phyloP scores from a whole-genome alignment of 2,113 vertebrate genomes.

The Helogale parvula region DNA sequence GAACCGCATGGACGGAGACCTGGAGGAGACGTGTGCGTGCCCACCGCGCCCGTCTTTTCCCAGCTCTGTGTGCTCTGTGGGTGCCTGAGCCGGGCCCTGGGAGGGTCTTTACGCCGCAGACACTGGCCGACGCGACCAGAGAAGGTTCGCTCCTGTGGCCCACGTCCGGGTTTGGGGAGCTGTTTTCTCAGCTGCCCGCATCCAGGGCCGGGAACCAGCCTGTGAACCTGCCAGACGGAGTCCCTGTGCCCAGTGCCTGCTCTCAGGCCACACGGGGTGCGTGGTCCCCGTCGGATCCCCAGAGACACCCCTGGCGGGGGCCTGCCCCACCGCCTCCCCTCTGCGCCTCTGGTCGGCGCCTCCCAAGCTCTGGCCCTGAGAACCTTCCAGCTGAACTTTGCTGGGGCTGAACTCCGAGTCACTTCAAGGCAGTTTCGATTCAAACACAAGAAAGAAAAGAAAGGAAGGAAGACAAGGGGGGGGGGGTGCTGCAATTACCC shows the following conservation, averaged over 20 bases:
- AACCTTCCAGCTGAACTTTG: neutral
- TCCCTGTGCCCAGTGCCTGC: too few species aligned
- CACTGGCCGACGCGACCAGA: fast-evolving
- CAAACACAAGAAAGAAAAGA: neutral
- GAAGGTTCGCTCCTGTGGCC: fast-evolving
- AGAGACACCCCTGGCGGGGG: neutral
- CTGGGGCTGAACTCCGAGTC: neutral
- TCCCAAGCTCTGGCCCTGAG: neutral
- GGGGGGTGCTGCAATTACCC: conserved; percentile 55
- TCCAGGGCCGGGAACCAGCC: neutral
- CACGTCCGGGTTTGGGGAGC: neutral
- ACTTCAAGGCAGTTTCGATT: neutral
- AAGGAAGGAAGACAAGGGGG: neutral
- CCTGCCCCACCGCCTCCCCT: neutral
- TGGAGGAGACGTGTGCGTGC: fast-evolving
- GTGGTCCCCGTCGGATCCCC: neutral
- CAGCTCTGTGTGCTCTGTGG: fast-evolving
- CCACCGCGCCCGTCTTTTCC: fast-evolving
- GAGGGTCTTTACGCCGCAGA: neutral
- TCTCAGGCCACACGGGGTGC: neutral
- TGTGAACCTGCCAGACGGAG: neutral
- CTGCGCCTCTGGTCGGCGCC: neutral
- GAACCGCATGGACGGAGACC: fast-evolving
- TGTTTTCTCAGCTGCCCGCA: too few species aligned
- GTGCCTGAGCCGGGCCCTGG: fast-evolving